Evolutionary conservation across 2,888 invertebrate species (phyloP), one percentile per base, ranked within the genome.

Genomic region (Torymus texanus): DNA sequence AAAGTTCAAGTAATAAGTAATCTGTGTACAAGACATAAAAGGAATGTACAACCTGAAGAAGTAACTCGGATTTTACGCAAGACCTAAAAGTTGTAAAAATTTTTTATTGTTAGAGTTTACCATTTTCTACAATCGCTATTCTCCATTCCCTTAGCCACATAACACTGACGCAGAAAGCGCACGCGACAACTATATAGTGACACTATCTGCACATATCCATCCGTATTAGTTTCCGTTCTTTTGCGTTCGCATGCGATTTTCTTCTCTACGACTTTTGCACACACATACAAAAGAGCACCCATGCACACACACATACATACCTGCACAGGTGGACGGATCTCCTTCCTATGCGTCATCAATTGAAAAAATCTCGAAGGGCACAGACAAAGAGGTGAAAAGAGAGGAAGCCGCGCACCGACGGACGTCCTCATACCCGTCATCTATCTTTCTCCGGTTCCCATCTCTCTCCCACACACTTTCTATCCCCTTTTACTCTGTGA

Each of bases 331-430:
- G 4, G 5, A 29, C 5, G 29, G 13, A 21, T 12, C 41, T 24
- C 13, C 29, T 29, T 55, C 51, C 41, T 13, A 2, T 14, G 53
- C 51, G 51, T 67, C 66, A 66, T 74, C 66, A 53, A 74, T 74
- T 67, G 75, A 67, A 75, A 75, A 75, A 75, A 75, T 67, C 75
- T 75, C 67, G 53, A 67, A 24, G 29, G 51, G 21, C n/a, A 21
- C 8, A 29, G 66, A 55, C 41, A 59, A 56, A 8, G 14, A 16
- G 29, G 61, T 74, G 66, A 75, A 75, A 75, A 75, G 74, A 65
- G 73, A 65, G 73, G 65, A 74, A 74, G 65, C 73, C 73, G n/a
- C 73, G n/a, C 72, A 14, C 41, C 61, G 58, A 62, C 53, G 63
- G 53, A 76, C 56, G 62, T 70, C n/a, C 14, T 5, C 41, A 16